phyloP scores from a whole-genome alignment of 2,113 vertebrate genomes.

The Otocyon megalotis region DNA sequence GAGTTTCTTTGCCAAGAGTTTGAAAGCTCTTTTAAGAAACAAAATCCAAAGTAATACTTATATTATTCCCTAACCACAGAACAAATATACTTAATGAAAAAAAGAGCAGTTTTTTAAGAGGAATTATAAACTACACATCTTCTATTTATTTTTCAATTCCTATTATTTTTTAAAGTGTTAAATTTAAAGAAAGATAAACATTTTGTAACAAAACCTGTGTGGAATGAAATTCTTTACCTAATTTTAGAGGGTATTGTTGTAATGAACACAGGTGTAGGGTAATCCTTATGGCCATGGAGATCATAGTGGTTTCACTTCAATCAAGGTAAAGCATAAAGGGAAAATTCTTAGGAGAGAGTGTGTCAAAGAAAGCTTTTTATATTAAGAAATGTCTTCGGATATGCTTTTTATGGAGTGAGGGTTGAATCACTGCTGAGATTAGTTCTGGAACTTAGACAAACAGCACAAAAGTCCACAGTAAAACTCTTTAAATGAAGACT shows the following conservation, averaged over 20 bases:
- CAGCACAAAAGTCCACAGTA: constrained; percentile 6
- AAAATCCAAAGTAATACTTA: constrained; percentile 46
- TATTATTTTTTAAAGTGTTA: neutral
- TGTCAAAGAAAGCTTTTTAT: constrained; percentile 57
- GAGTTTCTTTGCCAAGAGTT: neutral
- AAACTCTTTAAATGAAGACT: constrained; percentile 40
- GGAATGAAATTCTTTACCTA: constrained; percentile 23
- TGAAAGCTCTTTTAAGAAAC: neutral
- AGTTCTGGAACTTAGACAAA: constrained; percentile 59
- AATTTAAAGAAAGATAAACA: neutral
- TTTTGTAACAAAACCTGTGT: neutral
- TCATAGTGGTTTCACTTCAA: constrained; percentile 33
- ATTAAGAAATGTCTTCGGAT: constrained; percentile 54
- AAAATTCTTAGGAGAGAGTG: constrained; percentile 8
- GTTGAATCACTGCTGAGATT: constrained; percentile 63
- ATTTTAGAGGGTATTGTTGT: neutral
- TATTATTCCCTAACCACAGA: neutral
- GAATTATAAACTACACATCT: neutral
- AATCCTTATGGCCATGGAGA: neutral
- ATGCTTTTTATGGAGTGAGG: constrained; percentile 62
- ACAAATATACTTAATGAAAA: neutral
- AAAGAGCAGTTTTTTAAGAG: neutral
- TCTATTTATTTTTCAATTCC: neutral
- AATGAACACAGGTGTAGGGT: neutral
- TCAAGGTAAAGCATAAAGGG: neutral